Percentiles rank a stretch among this genome's conserved stretches.
Conservation (phyloP, 2,797 vertebrate species). For the Sebastes steindachneri region DNA sequence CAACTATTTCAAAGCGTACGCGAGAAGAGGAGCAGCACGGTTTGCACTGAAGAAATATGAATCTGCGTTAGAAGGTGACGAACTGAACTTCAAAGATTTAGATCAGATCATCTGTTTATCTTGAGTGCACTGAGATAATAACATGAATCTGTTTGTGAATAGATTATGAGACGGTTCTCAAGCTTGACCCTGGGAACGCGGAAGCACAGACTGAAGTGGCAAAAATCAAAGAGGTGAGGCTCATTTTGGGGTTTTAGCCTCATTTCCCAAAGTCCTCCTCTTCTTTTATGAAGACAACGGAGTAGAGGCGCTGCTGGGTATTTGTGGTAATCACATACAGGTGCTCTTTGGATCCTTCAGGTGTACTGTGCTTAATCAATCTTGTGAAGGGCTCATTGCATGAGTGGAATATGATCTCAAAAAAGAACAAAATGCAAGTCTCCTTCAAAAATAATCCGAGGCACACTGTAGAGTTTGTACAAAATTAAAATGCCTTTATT, state of each 20-base stretch:
- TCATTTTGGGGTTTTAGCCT: fast-evolving
- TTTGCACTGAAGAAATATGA: constrained; percentile 86
- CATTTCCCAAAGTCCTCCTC: fast-evolving
- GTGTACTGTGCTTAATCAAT: too few relatives aligned
- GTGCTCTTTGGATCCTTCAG: too few relatives aligned
- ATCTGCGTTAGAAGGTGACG: constrained; percentile 90
- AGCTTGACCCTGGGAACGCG: constrained; percentile 88
- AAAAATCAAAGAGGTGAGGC: constrained; percentile 88
- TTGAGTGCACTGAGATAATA: not conserved
- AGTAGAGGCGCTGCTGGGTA: fast-evolving
- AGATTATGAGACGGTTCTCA: constrained; percentile 94
- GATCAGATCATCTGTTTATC: not conserved
- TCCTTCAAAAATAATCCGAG: too few relatives aligned
- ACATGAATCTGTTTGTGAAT: not conserved
- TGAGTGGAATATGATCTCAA: too few relatives aligned
- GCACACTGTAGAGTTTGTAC: too few relatives aligned
- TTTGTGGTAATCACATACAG: too few relatives aligned
- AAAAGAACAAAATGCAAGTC: too few relatives aligned
- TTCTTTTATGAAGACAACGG: not conserved
- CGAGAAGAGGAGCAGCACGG: constrained; percentile 89
- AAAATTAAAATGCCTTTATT: too few relatives aligned
- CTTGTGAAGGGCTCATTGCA: too few relatives aligned
- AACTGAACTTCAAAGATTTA: not conserved
- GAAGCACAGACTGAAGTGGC: constrained; percentile 91
- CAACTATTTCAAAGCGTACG: constrained; percentile 89